These are phyloP conservation scores for Ptychoptera contaminata DNA, from an alignment of 2,888 invertebrate species.

Conservation along the genomic window DNA sequence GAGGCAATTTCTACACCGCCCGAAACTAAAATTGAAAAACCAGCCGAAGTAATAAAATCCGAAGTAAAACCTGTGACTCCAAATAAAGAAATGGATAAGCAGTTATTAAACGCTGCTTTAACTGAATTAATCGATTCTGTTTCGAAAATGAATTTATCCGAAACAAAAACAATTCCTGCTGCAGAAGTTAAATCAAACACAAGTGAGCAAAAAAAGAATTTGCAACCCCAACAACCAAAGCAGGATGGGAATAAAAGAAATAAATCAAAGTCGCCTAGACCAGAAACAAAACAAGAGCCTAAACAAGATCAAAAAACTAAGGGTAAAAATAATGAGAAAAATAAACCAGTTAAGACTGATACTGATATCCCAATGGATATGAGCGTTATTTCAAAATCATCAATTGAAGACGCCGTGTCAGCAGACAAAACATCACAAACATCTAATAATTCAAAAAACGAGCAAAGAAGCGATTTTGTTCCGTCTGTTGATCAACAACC, in stretches of 20 bases:
- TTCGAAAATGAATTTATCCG: neutral
- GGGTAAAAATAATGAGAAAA: neutral
- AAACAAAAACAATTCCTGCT: no score
- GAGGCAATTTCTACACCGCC: neutral
- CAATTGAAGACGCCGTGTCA: neutral
- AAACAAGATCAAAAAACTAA: neutral
- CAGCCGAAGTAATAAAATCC: neutral
- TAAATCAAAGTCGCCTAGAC: neutral
- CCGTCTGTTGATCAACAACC: constrained; percentile 7
- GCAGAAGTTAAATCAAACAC: no score
- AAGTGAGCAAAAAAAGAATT: neutral
- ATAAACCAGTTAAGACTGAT: neutral
- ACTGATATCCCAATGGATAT: constrained; percentile 1
- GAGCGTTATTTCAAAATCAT: constrained; percentile 3
- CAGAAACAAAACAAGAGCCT: neutral
- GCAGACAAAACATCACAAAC: neutral
- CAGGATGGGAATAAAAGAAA: neutral
- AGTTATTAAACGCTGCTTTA: constrained; percentile 1
- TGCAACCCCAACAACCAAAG: neutral
- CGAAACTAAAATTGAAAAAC: neutral
- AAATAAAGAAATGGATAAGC: constrained; percentile 1
- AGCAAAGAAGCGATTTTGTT: constrained; percentile 10
- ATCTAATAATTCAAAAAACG: constrained; percentile 8
- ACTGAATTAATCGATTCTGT: constrained; percentile 4
- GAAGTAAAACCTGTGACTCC: neutral